phyloP scores from a whole-genome alignment of 2,888 invertebrate genomes.

The Apamea monoglypha region DNA sequence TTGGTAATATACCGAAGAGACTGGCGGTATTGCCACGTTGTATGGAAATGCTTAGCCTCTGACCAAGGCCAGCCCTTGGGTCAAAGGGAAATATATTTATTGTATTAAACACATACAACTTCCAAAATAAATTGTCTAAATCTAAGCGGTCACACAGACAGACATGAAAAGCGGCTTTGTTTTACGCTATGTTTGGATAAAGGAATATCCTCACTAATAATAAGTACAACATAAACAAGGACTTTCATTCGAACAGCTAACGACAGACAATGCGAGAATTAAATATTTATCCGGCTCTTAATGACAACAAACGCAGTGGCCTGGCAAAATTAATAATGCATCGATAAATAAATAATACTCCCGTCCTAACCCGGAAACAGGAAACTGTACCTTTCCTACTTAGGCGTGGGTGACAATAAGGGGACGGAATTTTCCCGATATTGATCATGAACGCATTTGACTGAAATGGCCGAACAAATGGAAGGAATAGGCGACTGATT shows the following conservation, averaged over 20 bases:
- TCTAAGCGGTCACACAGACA: neutral
- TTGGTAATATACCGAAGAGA: neutral
- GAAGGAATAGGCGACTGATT: neutral
- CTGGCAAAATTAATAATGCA: constrained; percentile 1
- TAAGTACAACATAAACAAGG: neutral
- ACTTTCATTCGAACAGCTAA: neutral
- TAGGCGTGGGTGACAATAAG: neutral
- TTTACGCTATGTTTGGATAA: neutral
- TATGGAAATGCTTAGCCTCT: too few relatives aligned
- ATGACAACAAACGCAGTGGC: neutral
- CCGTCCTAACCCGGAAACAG: neutral
- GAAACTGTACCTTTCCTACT: neutral
- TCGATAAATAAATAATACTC: constrained; percentile 1
- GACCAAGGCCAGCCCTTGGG: too few relatives aligned
- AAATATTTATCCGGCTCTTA: neutral
- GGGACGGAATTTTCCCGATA: neutral
- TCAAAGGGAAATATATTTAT: too few relatives aligned
- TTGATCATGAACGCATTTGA: neutral
- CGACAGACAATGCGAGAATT: neutral
- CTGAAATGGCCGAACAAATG: neutral
- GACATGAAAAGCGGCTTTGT: neutral
- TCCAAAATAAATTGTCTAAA: neutral
- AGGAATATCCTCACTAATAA: neutral
- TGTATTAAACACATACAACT: neutral
- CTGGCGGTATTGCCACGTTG: neutral